Evolutionary conservation across 2,888 invertebrate species (phyloP).

Genomic region (Brenthis daphne): DNA sequence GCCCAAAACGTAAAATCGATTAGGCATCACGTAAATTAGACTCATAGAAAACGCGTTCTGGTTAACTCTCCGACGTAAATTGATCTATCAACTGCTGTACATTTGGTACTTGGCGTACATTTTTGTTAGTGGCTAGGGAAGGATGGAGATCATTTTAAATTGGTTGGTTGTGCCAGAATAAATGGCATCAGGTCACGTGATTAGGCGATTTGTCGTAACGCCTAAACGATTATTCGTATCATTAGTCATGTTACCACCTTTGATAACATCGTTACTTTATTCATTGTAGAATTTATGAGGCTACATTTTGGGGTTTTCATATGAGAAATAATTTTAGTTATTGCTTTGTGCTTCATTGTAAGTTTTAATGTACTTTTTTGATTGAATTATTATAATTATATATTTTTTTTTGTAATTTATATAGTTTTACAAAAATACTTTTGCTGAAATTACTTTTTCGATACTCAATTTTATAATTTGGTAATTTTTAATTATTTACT

Average conservation of each 20-base stretch:
- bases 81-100: slow-evolving; percentile 42
- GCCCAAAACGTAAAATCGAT: slow-evolving; percentile 42
- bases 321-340: slow-evolving; percentile 34
- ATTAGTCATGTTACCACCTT: slow-evolving; percentile 79
- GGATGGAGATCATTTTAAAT: slow-evolving; percentile 26
- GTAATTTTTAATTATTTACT: too few species aligned
- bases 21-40: slow-evolving; percentile 41
- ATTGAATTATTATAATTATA: not conserved
- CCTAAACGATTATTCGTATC: slow-evolving; percentile 71
- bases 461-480: too few species aligned
- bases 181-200: slow-evolving; percentile 73
- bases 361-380: not conserved
- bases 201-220: slow-evolving; percentile 74
- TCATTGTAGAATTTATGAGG: slow-evolving; percentile 55
- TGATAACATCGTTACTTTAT: slow-evolving; percentile 71
- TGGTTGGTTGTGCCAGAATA: slow-evolving; percentile 48
- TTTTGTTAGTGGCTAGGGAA: slow-evolving; percentile 27
- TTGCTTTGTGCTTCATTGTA: slow-evolving; percentile 5
- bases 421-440: too few species aligned
- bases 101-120: slow-evolving; percentile 24
- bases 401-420: too few species aligned
- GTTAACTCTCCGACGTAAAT: slow-evolving; percentile 45
- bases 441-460: too few species aligned
- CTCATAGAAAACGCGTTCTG: slow-evolving; percentile 49
- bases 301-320: slow-evolving; percentile 37